Base-by-base conservation (phyloP, 2,888 invertebrate species). In the Pollenia labialis region DNA sequence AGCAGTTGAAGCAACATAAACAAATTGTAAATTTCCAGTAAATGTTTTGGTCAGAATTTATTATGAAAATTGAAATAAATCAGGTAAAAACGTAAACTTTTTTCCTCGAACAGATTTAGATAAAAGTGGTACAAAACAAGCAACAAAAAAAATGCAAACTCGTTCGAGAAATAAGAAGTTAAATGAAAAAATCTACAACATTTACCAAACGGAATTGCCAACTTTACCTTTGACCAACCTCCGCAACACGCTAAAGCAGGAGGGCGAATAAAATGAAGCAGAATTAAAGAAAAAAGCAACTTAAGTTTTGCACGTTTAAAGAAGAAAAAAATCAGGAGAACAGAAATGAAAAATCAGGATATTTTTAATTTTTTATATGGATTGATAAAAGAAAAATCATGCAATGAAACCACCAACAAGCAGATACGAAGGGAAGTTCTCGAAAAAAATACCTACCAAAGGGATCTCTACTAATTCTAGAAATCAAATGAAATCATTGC, bases 1-100 rank as follows among this genome's bases (percentile, higher is more conserved):
- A 64, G 52, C 62, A 72, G 44, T 18, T 62, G 62, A 48, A 64
- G 18, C 46, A 85, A 71, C 62, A 81, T 74, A 81, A 81, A 66
- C 75, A 83, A 86, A 72, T 60, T 84, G 72, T 77, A 71, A 87
- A 81, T 81, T 72, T 77, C 52, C 48, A 77, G 83, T 74, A 84
- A 87, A 84, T 81, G 83, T 87, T 87, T 72, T 84, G 86, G 83
- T 84, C 86, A 87, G 80, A 83, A 87, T 83, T 84, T 84, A 84
- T 84, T 87, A 87, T 84, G 81, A 81, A 87, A 87, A 87, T 87
- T 87, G 86, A 84, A 83, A 86, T 69, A 80, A 83, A 86, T 86
- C 86, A 86, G 86, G 83, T 81, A 72, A 81, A 72, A 32, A 46
- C 40, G 48, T 58, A 62, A 60, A 74, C 18, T 81, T 81, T 69